Conservation (phyloP, 2,113 vertebrate species). For the Tachycineta bicolor region DNA sequence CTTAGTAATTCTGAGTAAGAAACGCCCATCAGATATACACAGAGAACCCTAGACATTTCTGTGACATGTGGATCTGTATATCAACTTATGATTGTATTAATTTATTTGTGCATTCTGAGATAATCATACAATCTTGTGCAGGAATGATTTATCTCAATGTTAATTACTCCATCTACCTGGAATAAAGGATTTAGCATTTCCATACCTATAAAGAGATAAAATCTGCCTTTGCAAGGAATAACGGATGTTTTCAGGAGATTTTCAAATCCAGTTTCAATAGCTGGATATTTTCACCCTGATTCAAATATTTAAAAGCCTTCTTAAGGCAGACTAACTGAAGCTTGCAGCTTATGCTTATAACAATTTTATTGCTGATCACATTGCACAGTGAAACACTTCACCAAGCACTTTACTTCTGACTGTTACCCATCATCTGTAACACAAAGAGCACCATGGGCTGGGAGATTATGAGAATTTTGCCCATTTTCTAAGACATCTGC, state of each 20-base stretch:
- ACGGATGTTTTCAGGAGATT: not conserved
- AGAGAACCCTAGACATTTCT: not conserved
- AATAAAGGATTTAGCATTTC: not conserved
- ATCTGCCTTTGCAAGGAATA: not conserved
- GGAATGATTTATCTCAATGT: not conserved
- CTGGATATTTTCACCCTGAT: not conserved
- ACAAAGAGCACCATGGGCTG: not conserved
- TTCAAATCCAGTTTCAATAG: not conserved
- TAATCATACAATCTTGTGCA: not conserved
- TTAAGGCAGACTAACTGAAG: not conserved
- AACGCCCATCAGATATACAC: not conserved
- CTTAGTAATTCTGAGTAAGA: not conserved
- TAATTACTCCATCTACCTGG: not conserved
- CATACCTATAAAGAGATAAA: not conserved
- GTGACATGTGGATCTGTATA: not conserved
- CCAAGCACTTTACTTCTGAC: not conserved
- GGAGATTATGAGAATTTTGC: not conserved
- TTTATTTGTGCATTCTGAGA: not conserved
- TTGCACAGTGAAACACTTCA: not conserved
- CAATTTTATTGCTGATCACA: not conserved
- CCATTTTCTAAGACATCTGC: not conserved
- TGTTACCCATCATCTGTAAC: not conserved
- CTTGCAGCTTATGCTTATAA: not conserved
- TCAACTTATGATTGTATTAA: not conserved
- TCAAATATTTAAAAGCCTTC: not conserved